Conservation (phyloP, 1,140 invertebrate genomes). For the Laupala kohalensis region DNA sequence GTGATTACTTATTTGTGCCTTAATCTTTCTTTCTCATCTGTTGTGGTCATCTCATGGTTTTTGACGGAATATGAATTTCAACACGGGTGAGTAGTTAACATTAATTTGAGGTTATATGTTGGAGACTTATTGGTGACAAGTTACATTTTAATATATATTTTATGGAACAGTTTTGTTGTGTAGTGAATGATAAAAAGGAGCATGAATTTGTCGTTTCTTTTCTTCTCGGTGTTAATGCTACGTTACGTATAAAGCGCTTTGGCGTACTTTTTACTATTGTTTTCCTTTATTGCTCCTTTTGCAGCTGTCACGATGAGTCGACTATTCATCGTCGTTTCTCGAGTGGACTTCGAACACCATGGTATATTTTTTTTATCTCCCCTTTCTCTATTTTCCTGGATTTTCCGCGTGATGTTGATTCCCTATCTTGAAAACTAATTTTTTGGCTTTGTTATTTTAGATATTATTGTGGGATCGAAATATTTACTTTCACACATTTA, state of each 20-base stretch:
- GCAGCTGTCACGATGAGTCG: not conserved
- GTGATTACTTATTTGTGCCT: not conserved
- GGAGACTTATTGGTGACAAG: not conserved
- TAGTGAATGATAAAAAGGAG: too few species aligned
- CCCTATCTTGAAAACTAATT: not conserved
- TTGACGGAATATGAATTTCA: not conserved
- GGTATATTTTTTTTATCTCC: not conserved
- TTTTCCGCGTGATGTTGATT: not conserved
- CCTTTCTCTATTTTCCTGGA: not conserved
- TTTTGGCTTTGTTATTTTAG: too few species aligned
- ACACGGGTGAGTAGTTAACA: not conserved
- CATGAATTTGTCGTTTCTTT: too few species aligned
- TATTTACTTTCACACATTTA: too few species aligned
- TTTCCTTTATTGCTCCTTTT: not conserved
- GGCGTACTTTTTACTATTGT: not conserved
- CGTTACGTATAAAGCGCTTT: not conserved
- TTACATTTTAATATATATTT: too few species aligned
- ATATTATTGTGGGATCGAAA: too few species aligned
- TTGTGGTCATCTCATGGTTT: too few species aligned
- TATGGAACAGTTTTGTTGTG: too few species aligned
- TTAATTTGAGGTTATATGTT: not conserved
- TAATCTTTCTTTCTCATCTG: too few species aligned
- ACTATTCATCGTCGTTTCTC: not conserved
- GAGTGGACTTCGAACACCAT: not conserved
- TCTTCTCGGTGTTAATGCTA: too few species aligned